These are phyloP conservation scores for Eupsilia transversa DNA, from an alignment of 2,888 invertebrate genomes.

Conservation along the genomic window DNA sequence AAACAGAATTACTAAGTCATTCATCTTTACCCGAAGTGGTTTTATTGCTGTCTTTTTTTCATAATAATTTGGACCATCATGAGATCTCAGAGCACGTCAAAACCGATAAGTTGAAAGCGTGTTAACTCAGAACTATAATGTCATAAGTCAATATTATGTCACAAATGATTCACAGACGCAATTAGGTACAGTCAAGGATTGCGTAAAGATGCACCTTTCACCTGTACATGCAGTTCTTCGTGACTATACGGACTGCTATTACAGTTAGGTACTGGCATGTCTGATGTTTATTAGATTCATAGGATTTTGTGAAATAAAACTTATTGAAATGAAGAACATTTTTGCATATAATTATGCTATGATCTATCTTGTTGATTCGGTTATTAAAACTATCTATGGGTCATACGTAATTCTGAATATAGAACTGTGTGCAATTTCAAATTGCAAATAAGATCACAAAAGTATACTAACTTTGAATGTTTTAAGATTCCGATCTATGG, in stretches of 20 bases:
- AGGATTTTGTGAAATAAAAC: constrained; percentile 10
- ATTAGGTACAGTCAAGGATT: constrained; percentile 68
- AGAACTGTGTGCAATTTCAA: neutral
- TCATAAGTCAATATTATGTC: constrained; percentile 72
- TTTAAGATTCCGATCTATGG: neutral
- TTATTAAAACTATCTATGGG: neutral
- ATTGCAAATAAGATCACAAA: neutral
- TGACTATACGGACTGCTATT: constrained; percentile 37
- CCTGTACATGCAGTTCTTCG: constrained; percentile 57
- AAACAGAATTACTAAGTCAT: neutral
- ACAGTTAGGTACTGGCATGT: constrained; percentile 9
- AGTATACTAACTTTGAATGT: neutral
- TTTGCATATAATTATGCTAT: neutral
- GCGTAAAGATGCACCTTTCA: constrained; percentile 75
- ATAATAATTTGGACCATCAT: neutral
- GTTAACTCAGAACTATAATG: constrained; percentile 53
- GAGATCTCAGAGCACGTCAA: constrained; percentile 23
- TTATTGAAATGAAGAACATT: constrained; percentile 15
- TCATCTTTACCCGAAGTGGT: neutral
- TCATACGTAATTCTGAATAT: neutral
- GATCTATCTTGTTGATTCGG: neutral
- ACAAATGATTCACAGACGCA: constrained; percentile 63
- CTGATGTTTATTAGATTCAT: constrained; percentile 13
- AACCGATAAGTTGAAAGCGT: constrained; percentile 35
- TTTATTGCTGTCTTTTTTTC: neutral